Percentiles rank a stretch among this genome's conserved stretches.
Evolutionary conservation across 2,113 vertebrate genomes (phyloP).

Genomic region (Ammodytes marinus): DNA sequence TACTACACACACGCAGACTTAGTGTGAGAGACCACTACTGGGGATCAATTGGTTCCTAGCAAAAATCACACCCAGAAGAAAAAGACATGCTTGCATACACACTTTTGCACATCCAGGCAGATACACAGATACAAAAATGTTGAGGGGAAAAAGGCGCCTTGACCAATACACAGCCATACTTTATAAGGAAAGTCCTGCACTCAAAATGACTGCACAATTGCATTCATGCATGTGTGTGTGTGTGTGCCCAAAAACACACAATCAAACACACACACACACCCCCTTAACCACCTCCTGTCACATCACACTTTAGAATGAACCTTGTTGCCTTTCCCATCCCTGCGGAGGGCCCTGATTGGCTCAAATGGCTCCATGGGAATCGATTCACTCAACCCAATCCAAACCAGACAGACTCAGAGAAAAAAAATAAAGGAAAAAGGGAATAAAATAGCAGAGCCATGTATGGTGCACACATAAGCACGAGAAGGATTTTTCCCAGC

Average conservation of each 20-base stretch:
- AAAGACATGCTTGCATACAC: slow-evolving; percentile 3
- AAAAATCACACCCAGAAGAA: slow-evolving; percentile 53
- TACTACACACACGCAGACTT: too few relatives aligned
- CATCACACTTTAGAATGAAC: slow-evolving; percentile 66
- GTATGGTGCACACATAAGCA: slow-evolving; percentile 24
- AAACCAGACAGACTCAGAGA: slow-evolving; percentile 45
- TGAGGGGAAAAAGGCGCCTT: background rate
- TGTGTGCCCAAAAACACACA: slow-evolving; percentile 48
- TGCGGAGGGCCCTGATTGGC: slow-evolving; percentile 64
- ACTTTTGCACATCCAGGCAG: background rate
- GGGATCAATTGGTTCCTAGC: slow-evolving; percentile 65
- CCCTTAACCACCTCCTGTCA: slow-evolving; percentile 54
- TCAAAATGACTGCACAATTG: slow-evolving; percentile 23
- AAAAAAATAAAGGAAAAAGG: slow-evolving; percentile 31
- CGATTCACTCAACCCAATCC: slow-evolving; percentile 67
- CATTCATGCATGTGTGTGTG: background rate
- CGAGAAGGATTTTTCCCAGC: slow-evolving; percentile 26
- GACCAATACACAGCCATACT: background rate
- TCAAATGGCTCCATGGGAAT: slow-evolving; percentile 70
- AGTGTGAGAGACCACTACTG: slow-evolving; percentile 41
- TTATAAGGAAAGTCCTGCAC: background rate
- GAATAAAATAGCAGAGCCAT: background rate
- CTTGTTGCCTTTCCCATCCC: slow-evolving; percentile 58
- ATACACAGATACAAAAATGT: background rate
- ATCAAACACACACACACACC: slow-evolving; percentile 53